phyloP scores from a whole-genome alignment of 30 jellyfish, hydroid and myxozoan species.

The Turritopsis rubra region DNA sequence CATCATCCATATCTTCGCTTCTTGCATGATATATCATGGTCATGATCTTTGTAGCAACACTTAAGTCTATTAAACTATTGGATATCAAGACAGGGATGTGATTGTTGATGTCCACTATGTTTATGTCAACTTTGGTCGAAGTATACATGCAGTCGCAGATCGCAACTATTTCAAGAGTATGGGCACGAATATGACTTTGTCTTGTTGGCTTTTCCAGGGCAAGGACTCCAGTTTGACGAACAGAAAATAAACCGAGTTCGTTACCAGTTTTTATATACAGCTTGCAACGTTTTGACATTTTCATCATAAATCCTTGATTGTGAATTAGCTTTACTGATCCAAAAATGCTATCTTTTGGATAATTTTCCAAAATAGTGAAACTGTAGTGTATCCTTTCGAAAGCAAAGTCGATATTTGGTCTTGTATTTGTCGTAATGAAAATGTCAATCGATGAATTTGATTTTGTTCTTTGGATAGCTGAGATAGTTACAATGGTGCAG shows the following conservation, averaged over 20 bases:
- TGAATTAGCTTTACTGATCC: background rate
- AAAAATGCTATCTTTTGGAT: background rate
- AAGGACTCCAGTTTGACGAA: background rate
- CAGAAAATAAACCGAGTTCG: background rate
- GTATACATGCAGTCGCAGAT: slow-evolving; percentile 1
- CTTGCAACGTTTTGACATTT: background rate
- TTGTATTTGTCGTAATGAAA: background rate
- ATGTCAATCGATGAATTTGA: background rate
- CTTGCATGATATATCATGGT: background rate
- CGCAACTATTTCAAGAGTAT: background rate
- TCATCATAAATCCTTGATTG: background rate
- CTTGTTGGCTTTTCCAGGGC: background rate
- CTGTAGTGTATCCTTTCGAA: background rate
- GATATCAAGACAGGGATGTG: slow-evolving; percentile 1
- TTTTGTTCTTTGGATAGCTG: background rate
- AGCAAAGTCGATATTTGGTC: background rate
- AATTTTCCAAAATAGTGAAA: background rate
- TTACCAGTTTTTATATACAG: background rate
- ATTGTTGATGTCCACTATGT: background rate
- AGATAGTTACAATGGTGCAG: background rate
- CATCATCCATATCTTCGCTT: slow-evolving; percentile 11
- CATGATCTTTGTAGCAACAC: background rate
- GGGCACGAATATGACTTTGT: background rate
- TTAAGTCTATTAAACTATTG: background rate
- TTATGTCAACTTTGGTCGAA: background rate